Conservation (phyloP, 2,888 invertebrate species). For the Ennomos erosarius region DNA sequence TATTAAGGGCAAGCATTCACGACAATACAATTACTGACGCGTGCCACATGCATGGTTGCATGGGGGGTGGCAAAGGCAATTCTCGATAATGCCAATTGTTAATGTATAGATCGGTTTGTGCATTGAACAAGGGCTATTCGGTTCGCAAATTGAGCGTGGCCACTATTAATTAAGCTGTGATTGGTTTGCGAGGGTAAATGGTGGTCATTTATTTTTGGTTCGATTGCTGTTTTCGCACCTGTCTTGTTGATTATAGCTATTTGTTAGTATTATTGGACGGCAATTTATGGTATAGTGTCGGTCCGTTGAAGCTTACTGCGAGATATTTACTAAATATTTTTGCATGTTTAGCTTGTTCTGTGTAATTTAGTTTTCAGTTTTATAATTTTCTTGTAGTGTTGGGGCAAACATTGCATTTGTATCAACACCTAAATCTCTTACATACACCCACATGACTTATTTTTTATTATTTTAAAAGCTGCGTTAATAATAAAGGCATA, state of each 20-base stretch:
- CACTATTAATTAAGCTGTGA: slow-evolving; percentile 72
- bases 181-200: slow-evolving; percentile 54
- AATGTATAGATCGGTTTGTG: slow-evolving; percentile 62
- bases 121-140: slow-evolving; percentile 68
- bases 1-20: slow-evolving; percentile 65
- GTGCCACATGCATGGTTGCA: slow-evolving; percentile 55
- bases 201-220: slow-evolving; percentile 44
- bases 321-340: no score
- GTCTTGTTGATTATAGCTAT: slow-evolving; percentile 4
- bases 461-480: no score
- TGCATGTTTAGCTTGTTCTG: no score
- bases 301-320: no score
- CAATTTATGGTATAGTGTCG: not conserved
- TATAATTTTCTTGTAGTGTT: no score
- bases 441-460: no score
- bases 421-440: no score
- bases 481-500: no score
- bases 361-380: no score
- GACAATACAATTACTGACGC: slow-evolving; percentile 71
- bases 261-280: slow-evolving; percentile 12
- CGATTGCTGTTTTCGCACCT: slow-evolving; percentile 36
- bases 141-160: slow-evolving; percentile 68
- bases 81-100: slow-evolving; percentile 75
- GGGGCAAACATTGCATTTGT: no score
- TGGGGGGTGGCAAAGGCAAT: slow-evolving; percentile 58